Evolutionary conservation across 2,797 vertebrate genomes (phyloP).

Genomic region (Hemitrygon akajei): DNA sequence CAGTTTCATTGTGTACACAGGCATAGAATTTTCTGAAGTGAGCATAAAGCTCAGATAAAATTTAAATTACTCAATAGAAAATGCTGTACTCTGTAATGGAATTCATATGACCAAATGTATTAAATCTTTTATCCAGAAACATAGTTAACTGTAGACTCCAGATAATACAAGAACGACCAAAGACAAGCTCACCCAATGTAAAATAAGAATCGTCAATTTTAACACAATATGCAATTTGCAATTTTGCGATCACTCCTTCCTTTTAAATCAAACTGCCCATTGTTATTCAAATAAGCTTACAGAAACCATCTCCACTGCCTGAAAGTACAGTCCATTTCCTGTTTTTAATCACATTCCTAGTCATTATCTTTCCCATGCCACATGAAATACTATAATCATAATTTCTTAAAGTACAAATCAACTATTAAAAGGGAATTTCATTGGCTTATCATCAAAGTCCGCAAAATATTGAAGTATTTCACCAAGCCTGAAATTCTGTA

Average conservation of each 20-base stretch:
- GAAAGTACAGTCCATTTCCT: not conserved
- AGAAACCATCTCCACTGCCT: not conserved
- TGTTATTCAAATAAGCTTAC: not conserved
- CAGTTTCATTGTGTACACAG: too few species aligned
- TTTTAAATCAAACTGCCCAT: not conserved
- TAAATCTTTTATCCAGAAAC: too few species aligned
- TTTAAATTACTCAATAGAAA: too few species aligned
- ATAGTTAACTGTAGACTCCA: too few species aligned
- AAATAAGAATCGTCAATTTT: not conserved
- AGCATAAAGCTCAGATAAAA: too few species aligned
- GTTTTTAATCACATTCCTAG: not conserved
- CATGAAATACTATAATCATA: not conserved
- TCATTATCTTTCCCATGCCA: not conserved
- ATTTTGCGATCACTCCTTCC: not conserved
- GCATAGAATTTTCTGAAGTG: too few species aligned
- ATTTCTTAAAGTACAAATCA: not conserved
- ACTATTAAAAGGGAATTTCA: not conserved
- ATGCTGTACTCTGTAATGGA: too few species aligned
- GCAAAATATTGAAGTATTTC: not conserved
- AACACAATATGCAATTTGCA: not conserved
- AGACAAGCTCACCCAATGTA: too few species aligned
- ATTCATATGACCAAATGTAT: too few species aligned
- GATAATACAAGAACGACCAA: too few species aligned
- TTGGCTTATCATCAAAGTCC: not conserved
- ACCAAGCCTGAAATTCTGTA: not conserved